Base-by-base conservation (phyloP, 2,888 invertebrate species). In the Argyresthia goedartella region DNA sequence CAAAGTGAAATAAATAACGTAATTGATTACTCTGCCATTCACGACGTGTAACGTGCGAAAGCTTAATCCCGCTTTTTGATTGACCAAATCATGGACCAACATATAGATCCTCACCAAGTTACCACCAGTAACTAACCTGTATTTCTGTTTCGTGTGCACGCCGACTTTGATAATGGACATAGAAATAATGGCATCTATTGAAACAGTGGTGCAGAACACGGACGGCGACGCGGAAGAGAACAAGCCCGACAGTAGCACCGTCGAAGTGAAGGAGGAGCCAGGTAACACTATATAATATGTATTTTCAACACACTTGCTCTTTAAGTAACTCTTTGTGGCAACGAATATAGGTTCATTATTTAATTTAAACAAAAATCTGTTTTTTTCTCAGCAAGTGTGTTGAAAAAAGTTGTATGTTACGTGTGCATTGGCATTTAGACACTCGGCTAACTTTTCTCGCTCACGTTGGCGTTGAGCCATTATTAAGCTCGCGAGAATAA, bases 111-210 rank as follows among this genome's bases (percentile, higher is more conserved):
- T n/a, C n/a, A n/a, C n/a, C n/a, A n/a, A n/a, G n/a, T n/a, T n/a
- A n/a, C n/a, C n/a, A 9, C n/a, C 43, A 45, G 45, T 48, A 48
- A 48, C 48, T 48, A 48, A 48, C 35, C 34, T 13, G 14, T n/a
- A 49, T 36, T 48, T 48, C 14, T 48, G 45, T 45, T 25, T 45
- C 16, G 16, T n/a, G 49, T 41, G 71, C 75, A 77, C 71, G 80
- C 82, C 80, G 73, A 72, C 81, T 69, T 73, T 72, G 67, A n/a
- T n/a, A n/a, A n/a, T 77, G 81, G 82, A 79, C 74, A n/a, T 81
- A 86, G 93, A 93, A 66, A 93, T 94, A 76, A 89, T 94, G 89
- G 94, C 94, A 65, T 92, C 93, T 61, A 94, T 94, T 73, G 94
- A 95, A 84, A 93, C 93, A 63, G 95, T 94, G 64, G 93, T 93